Conservation (phyloP, 2,113 vertebrate species). For the Arizona elegans region DNA sequence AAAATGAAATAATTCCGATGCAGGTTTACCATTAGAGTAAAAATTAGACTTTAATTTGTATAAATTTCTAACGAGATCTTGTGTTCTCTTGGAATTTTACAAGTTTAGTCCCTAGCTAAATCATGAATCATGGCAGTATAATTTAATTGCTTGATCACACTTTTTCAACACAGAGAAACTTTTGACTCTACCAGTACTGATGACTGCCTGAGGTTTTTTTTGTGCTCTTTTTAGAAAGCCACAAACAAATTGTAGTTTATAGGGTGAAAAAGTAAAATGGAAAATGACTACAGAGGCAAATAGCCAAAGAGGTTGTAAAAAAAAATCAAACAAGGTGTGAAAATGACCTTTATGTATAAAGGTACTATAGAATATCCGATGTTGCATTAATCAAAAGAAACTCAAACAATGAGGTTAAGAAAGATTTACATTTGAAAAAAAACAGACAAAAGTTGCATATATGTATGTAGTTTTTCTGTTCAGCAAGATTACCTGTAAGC, state of each 20-base stretch:
- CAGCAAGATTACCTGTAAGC: background rate
- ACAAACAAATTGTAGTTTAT: background rate
- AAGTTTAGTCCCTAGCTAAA: background rate
- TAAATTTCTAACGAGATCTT: background rate
- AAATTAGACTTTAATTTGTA: background rate
- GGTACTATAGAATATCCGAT: background rate
- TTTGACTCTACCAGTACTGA: background rate
- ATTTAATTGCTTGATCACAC: background rate
- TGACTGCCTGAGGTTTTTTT: background rate
- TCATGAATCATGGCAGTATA: background rate
- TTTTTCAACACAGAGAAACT: constrained; percentile 13
- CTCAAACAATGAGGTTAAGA: background rate
- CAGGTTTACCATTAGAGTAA: background rate
- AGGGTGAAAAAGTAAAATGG: background rate
- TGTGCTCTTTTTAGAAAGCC: background rate
- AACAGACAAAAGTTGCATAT: background rate
- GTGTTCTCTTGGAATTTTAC: background rate
- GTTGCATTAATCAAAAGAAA: background rate
- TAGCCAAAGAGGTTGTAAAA: background rate
- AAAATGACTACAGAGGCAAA: background rate
- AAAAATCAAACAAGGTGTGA: background rate
- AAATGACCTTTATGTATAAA: background rate
- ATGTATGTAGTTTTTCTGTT: constrained; percentile 27
- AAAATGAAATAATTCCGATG: background rate
- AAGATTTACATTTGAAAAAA: background rate